These are phyloP conservation scores for Cottus gobio DNA, from an alignment of 2,113 vertebrate species.

Conservation along the genomic window DNA sequence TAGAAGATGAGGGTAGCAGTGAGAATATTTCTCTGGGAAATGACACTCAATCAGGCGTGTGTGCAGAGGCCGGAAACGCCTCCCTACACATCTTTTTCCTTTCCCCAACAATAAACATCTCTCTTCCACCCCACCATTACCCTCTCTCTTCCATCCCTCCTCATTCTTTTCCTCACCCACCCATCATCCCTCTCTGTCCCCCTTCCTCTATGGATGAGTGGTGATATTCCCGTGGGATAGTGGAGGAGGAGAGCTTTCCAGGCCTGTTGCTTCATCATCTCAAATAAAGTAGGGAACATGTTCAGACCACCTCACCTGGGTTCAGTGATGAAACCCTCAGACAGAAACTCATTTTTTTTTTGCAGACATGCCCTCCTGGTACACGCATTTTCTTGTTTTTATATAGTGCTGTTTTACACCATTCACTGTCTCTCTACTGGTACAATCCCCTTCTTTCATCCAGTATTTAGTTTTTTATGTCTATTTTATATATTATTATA, in stretches of 20 bases:
- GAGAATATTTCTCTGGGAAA: constrained; percentile 40
- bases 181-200: constrained; percentile 52
- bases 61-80: constrained; percentile 16
- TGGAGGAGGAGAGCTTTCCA: constrained; percentile 80
- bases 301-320: constrained; percentile 77
- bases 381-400: constrained; percentile 7
- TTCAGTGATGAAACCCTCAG: constrained; percentile 59
- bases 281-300: constrained; percentile 77
- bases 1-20: constrained; percentile 36
- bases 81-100: constrained; percentile 38
- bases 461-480: background rate
- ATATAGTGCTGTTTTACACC: background rate
- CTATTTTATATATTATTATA: background rate
- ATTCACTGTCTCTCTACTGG: background rate
- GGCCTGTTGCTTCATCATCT: constrained; percentile 78
- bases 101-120: constrained; percentile 64
- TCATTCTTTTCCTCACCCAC: constrained; percentile 44
- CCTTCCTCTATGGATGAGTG: constrained; percentile 75
- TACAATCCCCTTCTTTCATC: background rate
- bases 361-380: constrained; percentile 36
- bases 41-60: constrained; percentile 26
- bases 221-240: constrained; percentile 86
- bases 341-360: constrained; percentile 57
- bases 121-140: constrained; percentile 26
- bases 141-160: constrained; percentile 20